Conservation (phyloP, 1,140 invertebrate species). For the Cylas formicarius region DNA sequence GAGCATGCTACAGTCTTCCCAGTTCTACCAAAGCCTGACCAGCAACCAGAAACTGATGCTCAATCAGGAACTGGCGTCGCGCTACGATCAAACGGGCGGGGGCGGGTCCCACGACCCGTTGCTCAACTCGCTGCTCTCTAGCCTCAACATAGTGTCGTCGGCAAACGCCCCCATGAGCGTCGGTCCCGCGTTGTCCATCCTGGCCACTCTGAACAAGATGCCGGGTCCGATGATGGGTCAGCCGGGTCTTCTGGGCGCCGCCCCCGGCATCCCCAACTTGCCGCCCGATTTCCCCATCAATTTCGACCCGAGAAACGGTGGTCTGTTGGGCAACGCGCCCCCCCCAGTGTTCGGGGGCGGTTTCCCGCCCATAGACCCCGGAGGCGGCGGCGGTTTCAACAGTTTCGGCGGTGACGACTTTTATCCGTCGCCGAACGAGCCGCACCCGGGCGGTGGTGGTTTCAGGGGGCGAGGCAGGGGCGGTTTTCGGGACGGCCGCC, state of each 20-base stretch:
- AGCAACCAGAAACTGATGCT: constrained; percentile 60
- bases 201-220: constrained; percentile 30
- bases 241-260: constrained; percentile 37
- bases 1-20: constrained; percentile 52
- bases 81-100: constrained; percentile 28
- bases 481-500: constrained; percentile 7
- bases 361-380: constrained; percentile 8
- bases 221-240: constrained; percentile 18
- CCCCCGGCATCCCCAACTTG: constrained; percentile 32
- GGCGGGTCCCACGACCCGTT: constrained; percentile 32
- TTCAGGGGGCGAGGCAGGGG: constrained; percentile 17
- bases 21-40: constrained; percentile 58
- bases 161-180: constrained; percentile 8
- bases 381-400: constrained; percentile 1
- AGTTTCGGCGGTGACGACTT: too few species aligned
- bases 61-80: constrained; percentile 48
- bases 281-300: constrained; percentile 35
- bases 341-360: constrained; percentile 4
- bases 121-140: constrained; percentile 51
- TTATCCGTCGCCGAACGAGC: constrained; percentile 6
- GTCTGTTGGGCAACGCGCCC: constrained; percentile 36
- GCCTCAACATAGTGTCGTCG: constrained; percentile 39
- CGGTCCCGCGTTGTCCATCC: constrained; percentile 27
- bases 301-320: constrained; percentile 35
- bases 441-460: constrained; percentile 13